Evolutionary conservation across 1,140 invertebrate genomes (phyloP).

Genomic region (Diorhabda elongata): DNA sequence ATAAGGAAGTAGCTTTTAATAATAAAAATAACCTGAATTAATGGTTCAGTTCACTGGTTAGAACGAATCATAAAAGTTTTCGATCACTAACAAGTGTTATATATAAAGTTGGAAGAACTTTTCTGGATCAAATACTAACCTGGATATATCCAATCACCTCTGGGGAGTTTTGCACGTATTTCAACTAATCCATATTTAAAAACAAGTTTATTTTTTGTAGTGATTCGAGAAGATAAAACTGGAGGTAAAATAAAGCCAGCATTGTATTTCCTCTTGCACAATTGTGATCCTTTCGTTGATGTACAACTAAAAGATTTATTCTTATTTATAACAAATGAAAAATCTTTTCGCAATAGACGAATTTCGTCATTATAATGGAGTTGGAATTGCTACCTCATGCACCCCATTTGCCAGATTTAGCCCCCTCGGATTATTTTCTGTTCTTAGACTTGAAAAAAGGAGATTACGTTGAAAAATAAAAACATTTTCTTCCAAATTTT

Average conservation of each 20-base stretch:
- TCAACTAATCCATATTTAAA: constrained; percentile 74
- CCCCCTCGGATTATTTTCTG: too few species aligned
- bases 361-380: too few species aligned
- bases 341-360: too few species aligned
- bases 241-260: constrained; percentile 61
- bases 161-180: constrained; percentile 68
- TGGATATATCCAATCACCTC: constrained; percentile 76
- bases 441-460: too few species aligned
- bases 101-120: too few species aligned
- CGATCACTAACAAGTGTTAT: too few species aligned
- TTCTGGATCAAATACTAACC: constrained; percentile 45
- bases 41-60: neutral
- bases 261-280: constrained; percentile 51
- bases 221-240: constrained; percentile 62
- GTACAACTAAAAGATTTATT: constrained; percentile 55
- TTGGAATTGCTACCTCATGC: too few species aligned
- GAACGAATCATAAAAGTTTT: neutral
- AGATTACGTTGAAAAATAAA: too few species aligned
- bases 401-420: too few species aligned
- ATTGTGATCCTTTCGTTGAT: constrained; percentile 46
- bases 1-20: too few species aligned
- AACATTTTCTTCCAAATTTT: too few species aligned
- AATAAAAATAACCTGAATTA: neutral
- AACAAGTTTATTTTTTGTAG: constrained; percentile 60
- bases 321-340: constrained; percentile 11